Percentiles rank a stretch among this genome's conserved stretches.
phyloP scores from a whole-genome alignment of 2,888 invertebrate species.

The Amphiduros pacificus region DNA sequence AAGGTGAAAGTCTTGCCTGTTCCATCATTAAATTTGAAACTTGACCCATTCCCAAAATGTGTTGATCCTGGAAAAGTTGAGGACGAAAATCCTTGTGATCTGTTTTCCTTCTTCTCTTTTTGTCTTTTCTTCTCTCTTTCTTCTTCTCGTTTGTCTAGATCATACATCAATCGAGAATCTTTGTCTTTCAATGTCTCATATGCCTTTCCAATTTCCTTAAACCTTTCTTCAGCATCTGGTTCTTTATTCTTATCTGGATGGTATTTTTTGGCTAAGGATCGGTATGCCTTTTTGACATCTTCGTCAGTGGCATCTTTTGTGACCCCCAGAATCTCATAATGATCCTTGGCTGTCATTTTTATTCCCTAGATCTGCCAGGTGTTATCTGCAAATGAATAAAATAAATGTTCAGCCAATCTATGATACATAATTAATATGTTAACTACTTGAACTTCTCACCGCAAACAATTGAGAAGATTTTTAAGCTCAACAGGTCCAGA shows the following conservation, averaged over 20 bases:
- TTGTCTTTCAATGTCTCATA: slow-evolving; percentile 42
- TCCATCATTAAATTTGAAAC: too few relatives aligned
- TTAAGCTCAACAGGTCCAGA: too few relatives aligned
- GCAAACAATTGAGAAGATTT: too few relatives aligned
- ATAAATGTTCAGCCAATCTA: too few relatives aligned
- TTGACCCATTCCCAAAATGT: too few relatives aligned
- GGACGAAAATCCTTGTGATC: too few relatives aligned
- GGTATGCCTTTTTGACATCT: slow-evolving; percentile 50
- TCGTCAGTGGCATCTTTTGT: slow-evolving; percentile 32
- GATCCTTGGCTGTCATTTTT: slow-evolving; percentile 11
- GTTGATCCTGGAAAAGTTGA: too few relatives aligned
- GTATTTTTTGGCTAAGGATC: slow-evolving; percentile 45
- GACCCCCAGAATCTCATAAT: slow-evolving; percentile 10
- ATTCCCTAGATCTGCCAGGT: too few relatives aligned
- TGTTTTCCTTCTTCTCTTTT: neutral
- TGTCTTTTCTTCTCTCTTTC: slow-evolving; percentile 8
- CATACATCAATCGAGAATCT: slow-evolving; percentile 6
- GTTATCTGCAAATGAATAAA: too few relatives aligned
- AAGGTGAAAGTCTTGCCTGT: neutral
- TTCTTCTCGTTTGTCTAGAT: slow-evolving; percentile 5
- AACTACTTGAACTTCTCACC: too few relatives aligned
- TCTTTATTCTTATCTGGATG: slow-evolving; percentile 53
- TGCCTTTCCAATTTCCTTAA: slow-evolving; percentile 49
- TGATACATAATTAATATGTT: too few relatives aligned
- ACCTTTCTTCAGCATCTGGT: slow-evolving; percentile 48